Percentiles rank a stretch among this genome's conserved stretches.
Evolutionary conservation across 2,888 invertebrate genomes (phyloP).

Genomic region (Blastobasis lacticolella): DNA sequence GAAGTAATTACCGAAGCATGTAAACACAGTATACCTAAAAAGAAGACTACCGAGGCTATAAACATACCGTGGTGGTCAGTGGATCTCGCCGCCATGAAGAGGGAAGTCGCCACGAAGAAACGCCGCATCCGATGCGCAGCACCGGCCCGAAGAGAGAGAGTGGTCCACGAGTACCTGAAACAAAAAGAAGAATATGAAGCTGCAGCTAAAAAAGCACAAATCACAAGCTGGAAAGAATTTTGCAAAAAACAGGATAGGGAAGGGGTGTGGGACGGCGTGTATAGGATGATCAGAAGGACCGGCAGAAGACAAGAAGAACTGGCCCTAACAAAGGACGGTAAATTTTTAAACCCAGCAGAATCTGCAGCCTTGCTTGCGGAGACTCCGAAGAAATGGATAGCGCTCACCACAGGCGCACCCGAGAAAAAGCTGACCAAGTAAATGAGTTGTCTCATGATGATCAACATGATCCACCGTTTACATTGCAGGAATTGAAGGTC

Average conservation of each 20-base stretch:
- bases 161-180: not conserved
- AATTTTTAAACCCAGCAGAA: not conserved
- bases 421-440: not conserved
- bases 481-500: conserved; percentile 7
- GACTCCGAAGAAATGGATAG: conserved; percentile 11
- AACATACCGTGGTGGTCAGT: too few relatives aligned
- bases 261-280: too few relatives aligned
- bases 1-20: not conserved
- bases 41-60: not conserved
- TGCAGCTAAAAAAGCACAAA: not conserved
- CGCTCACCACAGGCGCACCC: not conserved
- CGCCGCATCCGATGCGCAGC: too few relatives aligned
- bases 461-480: conserved; percentile 13
- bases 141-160: not conserved
- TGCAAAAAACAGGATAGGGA: too few relatives aligned
- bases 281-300: conserved; percentile 7
- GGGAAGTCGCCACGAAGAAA: too few relatives aligned
- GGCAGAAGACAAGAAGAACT: conserved; percentile 5
- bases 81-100: too few relatives aligned
- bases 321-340: conserved; percentile 1
- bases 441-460: not conserved
- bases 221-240: not conserved
- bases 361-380: conserved; percentile 3
- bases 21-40: not conserved
- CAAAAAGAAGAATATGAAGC: not conserved